These are phyloP conservation scores for Brachyptera risi DNA, from an alignment of 2,888 invertebrate genomes.

Conservation along the genomic window DNA sequence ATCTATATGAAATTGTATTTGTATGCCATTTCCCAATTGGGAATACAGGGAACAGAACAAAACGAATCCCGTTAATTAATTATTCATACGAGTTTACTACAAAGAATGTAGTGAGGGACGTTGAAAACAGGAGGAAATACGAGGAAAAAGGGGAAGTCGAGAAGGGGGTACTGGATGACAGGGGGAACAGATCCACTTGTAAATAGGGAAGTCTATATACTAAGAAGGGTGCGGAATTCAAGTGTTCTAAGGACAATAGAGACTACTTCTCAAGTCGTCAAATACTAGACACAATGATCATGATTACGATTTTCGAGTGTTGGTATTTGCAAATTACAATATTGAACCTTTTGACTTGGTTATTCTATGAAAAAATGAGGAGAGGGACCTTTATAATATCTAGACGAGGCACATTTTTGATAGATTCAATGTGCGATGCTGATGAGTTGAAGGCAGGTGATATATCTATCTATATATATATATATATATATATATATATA, in stretches of 20 bases:
- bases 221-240: not conserved
- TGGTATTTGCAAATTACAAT: too few species aligned
- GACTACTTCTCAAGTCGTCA: slow-evolving; percentile 4
- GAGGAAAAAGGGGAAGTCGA: not conserved
- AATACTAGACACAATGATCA: not conserved
- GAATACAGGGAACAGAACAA: slow-evolving; percentile 12
- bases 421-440: too few species aligned
- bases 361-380: too few species aligned
- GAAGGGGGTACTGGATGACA: not conserved
- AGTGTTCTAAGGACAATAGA: not conserved
- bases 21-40: slow-evolving; percentile 5
- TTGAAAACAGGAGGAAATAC: not conserved
- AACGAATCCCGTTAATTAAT: slow-evolving; percentile 21
- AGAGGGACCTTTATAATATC: too few species aligned
- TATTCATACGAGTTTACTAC: slow-evolving; percentile 23
- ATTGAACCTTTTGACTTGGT: too few species aligned
- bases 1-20: not conserved
- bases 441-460: too few species aligned
- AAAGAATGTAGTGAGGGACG: too few species aligned
- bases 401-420: too few species aligned
- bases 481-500: too few species aligned
- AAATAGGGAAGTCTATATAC: not conserved
- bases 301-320: not conserved
- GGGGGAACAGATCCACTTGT: not conserved
- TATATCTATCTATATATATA: too few species aligned